Percentiles rank a stretch among this genome's conserved stretches.
Evolutionary conservation across 2,797 vertebrate species (phyloP).

Genomic region (Falco cherrug): DNA sequence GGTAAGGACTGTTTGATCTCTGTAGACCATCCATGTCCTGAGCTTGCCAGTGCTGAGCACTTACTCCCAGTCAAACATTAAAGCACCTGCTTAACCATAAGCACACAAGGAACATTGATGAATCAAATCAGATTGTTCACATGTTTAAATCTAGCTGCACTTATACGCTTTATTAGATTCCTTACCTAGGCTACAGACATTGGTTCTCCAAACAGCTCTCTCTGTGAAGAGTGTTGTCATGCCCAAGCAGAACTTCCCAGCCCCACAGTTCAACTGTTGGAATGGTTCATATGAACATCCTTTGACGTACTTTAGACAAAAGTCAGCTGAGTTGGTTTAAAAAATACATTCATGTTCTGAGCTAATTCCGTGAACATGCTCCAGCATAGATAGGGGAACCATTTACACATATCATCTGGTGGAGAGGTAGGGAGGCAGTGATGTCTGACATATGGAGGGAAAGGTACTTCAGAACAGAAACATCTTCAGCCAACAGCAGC

Average conservation of each 20-base stretch:
- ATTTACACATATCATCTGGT: rapidly evolving
- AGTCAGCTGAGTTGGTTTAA: not conserved
- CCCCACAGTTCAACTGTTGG: not conserved
- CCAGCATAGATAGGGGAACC: not conserved
- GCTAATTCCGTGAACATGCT: not conserved
- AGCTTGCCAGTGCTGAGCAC: not conserved
- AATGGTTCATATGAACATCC: not conserved
- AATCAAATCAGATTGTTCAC: not conserved
- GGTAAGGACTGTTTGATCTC: not conserved
- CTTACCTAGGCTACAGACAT: not conserved
- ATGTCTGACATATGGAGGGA: rapidly evolving
- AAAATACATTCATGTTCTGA: not conserved
- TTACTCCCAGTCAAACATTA: not conserved
- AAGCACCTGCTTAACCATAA: not conserved
- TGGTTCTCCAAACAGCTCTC: not conserved
- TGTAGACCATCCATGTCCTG: not conserved
- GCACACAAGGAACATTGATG: not conserved
- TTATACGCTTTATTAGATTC: not conserved
- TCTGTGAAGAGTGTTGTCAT: not conserved
- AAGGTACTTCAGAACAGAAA: not conserved
- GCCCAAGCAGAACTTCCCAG: not conserved
- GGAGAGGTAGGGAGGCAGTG: not conserved
- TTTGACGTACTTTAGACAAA: not conserved
- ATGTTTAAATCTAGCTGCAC: not conserved
- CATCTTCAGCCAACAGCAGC: not conserved